These are phyloP conservation scores for Pundamilia nyererei DNA, from an alignment of 2,113 vertebrate species.

Conservation along the genomic window DNA sequence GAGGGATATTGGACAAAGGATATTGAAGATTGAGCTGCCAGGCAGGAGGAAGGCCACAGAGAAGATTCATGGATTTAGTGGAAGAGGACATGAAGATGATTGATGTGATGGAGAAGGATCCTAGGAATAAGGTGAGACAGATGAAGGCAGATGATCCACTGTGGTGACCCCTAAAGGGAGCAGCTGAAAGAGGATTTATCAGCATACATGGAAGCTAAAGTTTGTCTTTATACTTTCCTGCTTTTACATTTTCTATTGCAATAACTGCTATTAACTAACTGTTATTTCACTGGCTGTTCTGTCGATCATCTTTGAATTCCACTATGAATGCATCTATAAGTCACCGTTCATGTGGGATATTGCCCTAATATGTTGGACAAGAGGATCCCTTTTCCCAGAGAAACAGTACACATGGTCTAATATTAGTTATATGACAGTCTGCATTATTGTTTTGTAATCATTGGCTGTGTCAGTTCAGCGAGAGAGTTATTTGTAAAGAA, in stretches of 20 bases:
- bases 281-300: background rate
- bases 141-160: background rate
- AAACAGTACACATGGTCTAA: background rate
- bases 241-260: background rate
- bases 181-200: background rate
- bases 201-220: background rate
- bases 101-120: background rate
- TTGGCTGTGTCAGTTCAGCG: background rate
- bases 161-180: background rate
- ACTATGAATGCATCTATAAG: background rate
- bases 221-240: background rate
- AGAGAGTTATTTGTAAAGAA: background rate
- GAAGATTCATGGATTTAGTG: background rate
- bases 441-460: background rate
- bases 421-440: background rate
- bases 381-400: background rate
- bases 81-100: background rate
- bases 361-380: background rate
- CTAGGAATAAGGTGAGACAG: background rate
- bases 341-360: background rate
- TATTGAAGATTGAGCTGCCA: background rate
- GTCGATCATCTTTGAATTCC: background rate
- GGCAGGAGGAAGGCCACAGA: background rate
- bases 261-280: background rate
- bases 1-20: background rate